These are phyloP conservation scores for Keiferia lycopersicella DNA, from an alignment of 2,888 invertebrate species.

Conservation along the genomic window DNA sequence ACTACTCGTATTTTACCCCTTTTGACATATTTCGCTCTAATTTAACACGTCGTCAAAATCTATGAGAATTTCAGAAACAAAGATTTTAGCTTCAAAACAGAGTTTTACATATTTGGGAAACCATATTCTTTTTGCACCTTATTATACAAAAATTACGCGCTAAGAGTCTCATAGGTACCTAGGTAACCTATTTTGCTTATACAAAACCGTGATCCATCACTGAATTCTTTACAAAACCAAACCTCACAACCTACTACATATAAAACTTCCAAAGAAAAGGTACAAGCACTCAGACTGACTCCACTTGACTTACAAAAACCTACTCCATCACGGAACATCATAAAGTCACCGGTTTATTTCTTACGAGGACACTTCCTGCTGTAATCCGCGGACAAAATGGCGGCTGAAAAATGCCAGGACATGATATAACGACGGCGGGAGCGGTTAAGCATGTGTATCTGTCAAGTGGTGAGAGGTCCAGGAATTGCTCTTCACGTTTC, in stretches of 20 bases:
- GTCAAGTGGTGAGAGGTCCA: slow-evolving; percentile 51
- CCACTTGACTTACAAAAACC: slow-evolving; percentile 3
- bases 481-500: slow-evolving; percentile 52
- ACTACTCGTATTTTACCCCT: too few relatives aligned
- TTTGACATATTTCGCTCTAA: too few relatives aligned
- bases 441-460: slow-evolving; percentile 45
- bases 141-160: too few relatives aligned
- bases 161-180: too few relatives aligned
- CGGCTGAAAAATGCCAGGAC: slow-evolving; percentile 41
- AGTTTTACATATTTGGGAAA: too few relatives aligned
- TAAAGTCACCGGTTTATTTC: slow-evolving; percentile 10
- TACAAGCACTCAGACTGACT: slow-evolving; percentile 5
- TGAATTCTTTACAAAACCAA: neutral
- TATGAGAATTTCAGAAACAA: too few relatives aligned
- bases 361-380: slow-evolving; percentile 22
- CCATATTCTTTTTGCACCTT: too few relatives aligned
- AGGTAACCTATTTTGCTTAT: too few relatives aligned
- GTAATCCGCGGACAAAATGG: too few relatives aligned
- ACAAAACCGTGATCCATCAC: too few relatives aligned
- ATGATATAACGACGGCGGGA: slow-evolving; percentile 33
- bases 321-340: slow-evolving; percentile 4
- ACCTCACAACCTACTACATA: neutral
- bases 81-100: too few relatives aligned
- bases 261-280: neutral
- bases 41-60: too few relatives aligned